Evolutionary conservation across 2,797 vertebrate species (phyloP), one percentile per base, ranked within the genome.

Genomic region (Rallus crepitans): DNA sequence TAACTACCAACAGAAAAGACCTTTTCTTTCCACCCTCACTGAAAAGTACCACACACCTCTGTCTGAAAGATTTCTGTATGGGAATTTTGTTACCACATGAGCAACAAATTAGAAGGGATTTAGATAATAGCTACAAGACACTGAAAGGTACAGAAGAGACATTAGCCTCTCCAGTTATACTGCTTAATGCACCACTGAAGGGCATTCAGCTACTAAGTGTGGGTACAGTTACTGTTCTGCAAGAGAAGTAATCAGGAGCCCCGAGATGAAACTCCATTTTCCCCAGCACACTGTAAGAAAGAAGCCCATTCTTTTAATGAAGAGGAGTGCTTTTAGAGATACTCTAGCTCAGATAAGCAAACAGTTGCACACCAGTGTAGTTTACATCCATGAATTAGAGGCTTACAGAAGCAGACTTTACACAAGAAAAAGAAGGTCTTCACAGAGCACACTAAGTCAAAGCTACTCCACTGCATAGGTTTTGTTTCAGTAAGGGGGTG

Each of bases 241-340:
- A 80, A 64, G 47, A 75, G 50, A 79, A 82, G 37, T 52, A 52
- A 65, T 19, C 4, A 1, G 27, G 6, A 89, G 37, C 60, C 66
- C 21, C 2, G 10, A 76, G 68, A 87, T 25, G 71, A 95, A 96
- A 93, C 80, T 80, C 82, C 59, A n/a, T 73, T 93, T 89, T 86
- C n/a, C 61, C 76, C 75, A 88, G 78, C 42, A 59, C 30, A 55
- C 33, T 87, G 4, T 57, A 45, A 45, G 42, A 45, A 82, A 90
- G 40, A 57, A 68, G 40, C 20, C 60, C 37, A 87, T 87, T 87
- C 61, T 92, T 93, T 77, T 59, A 75, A 59, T 65, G 82, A 90
- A 86, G 83, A 82, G 83, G 37, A 81, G 14, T 77, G 55, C 52
- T 94, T 89, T 76, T 31, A 82, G 13, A 83, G 57, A 71, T 12